Base-by-base conservation (phyloP, 2,888 invertebrate genomes). In the Pheosia tremula region DNA sequence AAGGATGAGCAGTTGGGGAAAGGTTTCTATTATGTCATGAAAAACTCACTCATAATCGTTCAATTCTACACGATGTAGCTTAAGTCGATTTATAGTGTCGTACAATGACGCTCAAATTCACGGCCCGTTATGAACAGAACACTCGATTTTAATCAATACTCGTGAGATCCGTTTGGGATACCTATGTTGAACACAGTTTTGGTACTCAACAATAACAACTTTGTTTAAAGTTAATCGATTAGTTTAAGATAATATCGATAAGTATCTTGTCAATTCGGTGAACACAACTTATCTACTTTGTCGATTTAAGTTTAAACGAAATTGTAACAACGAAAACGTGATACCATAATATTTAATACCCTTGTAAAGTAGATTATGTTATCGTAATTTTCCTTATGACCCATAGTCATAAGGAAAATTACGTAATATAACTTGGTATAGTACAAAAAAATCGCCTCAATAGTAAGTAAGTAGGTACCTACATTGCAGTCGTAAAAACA, bases 121-220 rank as follows among this genome's bases (percentile, higher is more conserved):
- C 72, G 71, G 72, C 73, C 89, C 89, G 89, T 90, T 90, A 89
- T 79, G 78, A 82, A 79, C 79, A 78, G 78, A 82, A 79, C 79
- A 78, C 66, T 72, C 66, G 82, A 86, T 85, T 86, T 81, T 79
- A 77, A 86, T 82, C 83, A 80, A 81, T 81, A 81, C 75, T 80
- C 78, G 79, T 77, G 79, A 85, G 85, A 85, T 88, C 82, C 84
- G 24, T 24, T 24, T 24, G 86, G 85, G 71, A 81, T 77, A 24
- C 24, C 24, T 24, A 24, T 24, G 24, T 65, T 54, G 59, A 64
- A 59, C 64, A 64, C 64, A 75, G 69, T 65, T 64, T 60, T 55
- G 63, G 68, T 60, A 61, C 67, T 63, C 63, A 80, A 86, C 86
- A 88, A 82, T 78, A 75, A 72, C 64, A 77, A 77, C 84, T 78